Evolutionary conservation across 2,113 vertebrate genomes (phyloP).

Genomic region (Tetraodon nigroviridis): DNA sequence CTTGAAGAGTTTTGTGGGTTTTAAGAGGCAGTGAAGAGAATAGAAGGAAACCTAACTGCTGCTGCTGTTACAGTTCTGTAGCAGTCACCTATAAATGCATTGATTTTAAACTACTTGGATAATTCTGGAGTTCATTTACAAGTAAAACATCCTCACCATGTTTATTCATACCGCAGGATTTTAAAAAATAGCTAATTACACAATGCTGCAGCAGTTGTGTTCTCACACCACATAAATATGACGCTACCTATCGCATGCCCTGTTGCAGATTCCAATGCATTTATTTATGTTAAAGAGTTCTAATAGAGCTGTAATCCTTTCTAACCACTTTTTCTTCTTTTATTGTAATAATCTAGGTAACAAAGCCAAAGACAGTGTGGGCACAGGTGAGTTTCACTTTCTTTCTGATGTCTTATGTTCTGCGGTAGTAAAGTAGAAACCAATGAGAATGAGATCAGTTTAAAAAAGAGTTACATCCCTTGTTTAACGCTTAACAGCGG

Average conservation of each 20-base stretch:
- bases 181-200: no score
- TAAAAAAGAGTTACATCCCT: no score
- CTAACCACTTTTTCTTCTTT: slow-evolving; percentile 18
- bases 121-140: neutral
- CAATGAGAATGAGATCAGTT: no score
- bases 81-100: neutral
- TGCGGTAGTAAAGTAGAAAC: neutral
- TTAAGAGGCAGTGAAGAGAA: slow-evolving; percentile 7
- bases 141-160: no score
- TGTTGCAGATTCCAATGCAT: neutral
- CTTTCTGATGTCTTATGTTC: neutral
- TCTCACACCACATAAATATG: no score
- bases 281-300: neutral
- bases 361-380: slow-evolving; percentile 94
- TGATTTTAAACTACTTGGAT: neutral
- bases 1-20: slow-evolving; percentile 23
- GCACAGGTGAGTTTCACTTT: slow-evolving; percentile 80
- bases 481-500: no score
- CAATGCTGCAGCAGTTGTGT: no score
- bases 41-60: neutral
- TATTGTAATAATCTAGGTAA: slow-evolving; percentile 75
- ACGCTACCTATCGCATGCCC: no score
- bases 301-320: neutral
- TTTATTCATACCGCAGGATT: no score
- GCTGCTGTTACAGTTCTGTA: slow-evolving; percentile 3